Conservation (phyloP, 2,797 vertebrate species). For the Phataginus tricuspis region DNA sequence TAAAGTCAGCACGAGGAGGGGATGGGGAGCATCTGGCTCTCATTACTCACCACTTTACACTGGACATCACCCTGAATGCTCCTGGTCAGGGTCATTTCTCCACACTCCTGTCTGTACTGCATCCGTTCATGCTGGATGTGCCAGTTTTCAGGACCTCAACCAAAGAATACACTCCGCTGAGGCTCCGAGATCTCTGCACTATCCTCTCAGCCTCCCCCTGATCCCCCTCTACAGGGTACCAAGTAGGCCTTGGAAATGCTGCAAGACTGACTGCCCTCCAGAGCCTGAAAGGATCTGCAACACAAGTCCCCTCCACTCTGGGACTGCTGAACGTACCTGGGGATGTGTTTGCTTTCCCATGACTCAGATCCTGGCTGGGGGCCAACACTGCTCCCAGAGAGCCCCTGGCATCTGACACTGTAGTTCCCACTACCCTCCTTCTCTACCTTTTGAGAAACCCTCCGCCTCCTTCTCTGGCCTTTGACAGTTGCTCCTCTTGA, state of each 20-base stretch:
- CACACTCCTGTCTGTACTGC: too few relatives aligned
- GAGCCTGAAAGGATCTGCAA: neutral
- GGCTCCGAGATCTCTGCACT: neutral
- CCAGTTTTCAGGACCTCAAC: neutral
- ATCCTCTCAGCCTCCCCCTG: neutral
- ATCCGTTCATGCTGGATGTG: neutral
- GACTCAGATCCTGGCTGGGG: neutral
- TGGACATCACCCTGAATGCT: too few relatives aligned
- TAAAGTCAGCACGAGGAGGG: neutral
- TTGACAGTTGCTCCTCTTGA: neutral
- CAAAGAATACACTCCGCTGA: neutral
- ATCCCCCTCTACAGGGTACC: neutral
- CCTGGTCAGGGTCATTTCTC: neutral
- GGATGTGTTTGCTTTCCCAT: neutral
- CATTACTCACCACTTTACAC: neutral
- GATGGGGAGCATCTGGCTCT: neutral
- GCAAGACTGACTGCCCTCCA: neutral
- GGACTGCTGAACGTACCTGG: neutral
- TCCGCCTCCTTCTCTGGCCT: neutral
- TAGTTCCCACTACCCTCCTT: neutral
- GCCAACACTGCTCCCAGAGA: neutral
- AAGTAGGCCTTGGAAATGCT: neutral
- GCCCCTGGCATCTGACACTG: accelerated
- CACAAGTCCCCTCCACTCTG: neutral
- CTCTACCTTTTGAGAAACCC: neutral